These are phyloP conservation scores for Polyodon spathula DNA, from an alignment of 2,113 vertebrate genomes.

Conservation along the genomic window DNA sequence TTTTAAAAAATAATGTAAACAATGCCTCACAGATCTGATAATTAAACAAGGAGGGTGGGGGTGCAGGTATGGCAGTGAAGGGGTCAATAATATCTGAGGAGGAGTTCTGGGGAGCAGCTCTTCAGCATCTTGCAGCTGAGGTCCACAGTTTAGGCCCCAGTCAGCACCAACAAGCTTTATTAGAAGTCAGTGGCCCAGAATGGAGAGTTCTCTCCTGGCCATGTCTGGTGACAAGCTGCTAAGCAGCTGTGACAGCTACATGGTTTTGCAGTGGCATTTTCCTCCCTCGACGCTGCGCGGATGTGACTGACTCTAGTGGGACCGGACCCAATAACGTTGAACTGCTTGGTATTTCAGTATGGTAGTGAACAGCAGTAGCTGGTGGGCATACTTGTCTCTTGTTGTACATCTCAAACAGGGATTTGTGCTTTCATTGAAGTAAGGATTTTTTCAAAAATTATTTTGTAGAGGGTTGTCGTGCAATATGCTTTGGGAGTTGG, in stretches of 20 bases:
- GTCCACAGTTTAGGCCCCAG: constrained; percentile 26
- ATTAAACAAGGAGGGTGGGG: constrained; percentile 1
- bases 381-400: constrained; percentile 16
- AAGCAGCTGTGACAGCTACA: constrained; percentile 66
- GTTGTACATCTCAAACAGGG: constrained; percentile 14
- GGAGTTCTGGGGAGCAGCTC: constrained; percentile 19
- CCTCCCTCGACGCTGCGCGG: constrained; percentile 22
- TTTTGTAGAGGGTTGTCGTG: background rate
- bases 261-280: constrained; percentile 42
- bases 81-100: constrained; percentile 17
- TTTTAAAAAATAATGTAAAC: background rate
- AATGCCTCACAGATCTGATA: background rate
- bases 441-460: background rate
- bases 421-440: constrained; percentile 1
- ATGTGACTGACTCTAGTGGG: constrained; percentile 30
- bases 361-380: constrained; percentile 13
- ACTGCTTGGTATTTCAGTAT: constrained; percentile 14
- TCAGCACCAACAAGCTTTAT: constrained; percentile 33
- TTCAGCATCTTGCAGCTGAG: constrained; percentile 24
- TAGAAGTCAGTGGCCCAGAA: constrained; percentile 48
- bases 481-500: too few relatives aligned
- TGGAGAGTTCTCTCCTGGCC: constrained; percentile 57
- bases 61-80: background rate
- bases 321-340: constrained; percentile 17
- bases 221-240: constrained; percentile 52